Evolutionary conservation across 2,888 invertebrate species (phyloP), one percentile per base, ranked within the genome.

Genomic region (Leucophenga maculata): DNA sequence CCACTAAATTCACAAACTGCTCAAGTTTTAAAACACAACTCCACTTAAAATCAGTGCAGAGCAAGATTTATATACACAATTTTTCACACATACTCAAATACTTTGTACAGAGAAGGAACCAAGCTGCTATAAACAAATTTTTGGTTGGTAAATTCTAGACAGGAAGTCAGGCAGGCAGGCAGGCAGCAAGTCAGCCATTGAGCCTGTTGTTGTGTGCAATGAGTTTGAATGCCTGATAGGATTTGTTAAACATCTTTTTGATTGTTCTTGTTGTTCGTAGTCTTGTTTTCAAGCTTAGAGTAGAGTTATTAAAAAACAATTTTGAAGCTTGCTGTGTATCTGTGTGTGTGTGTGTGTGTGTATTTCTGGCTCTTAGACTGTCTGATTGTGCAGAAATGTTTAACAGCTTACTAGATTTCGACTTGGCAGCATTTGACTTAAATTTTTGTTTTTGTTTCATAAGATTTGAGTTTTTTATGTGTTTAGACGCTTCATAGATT

Each of bases 231-330:
- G 22, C 18, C 20, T 46, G 22, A 64, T 64, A 64, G 26, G 22
- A 64, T 64, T 64, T 64, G 62, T 48, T 64, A 44, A 59, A 62
- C 60, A 44, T 62, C 60, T 62, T 62, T 62, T 16, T 62, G 44
- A 62, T 62, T 39, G 60, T 44, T 32, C 32, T 64, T 48, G 67
- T 54, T 69, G 66, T 67, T 68, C 52, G 50, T 57, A 48, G 62
- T 55, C 70, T 71, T 74, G 73, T 75, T 73, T 18, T 60, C 31
- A 14, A 14, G 82, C 77, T 79, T 81, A 82, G n/a, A n/a, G 82
- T 82, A 76, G 77, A 82, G 82, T 80, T 80, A 80, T 80, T 83
- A 80, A 80, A 80, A 80, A 80, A 83, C 84, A 80, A 80, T 80
- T 80, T 80, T 84, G 75, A 78, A 78, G 74, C 77, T 76, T 11